Evolutionary conservation across 1,140 invertebrate species (phyloP), one percentile per base, ranked within the genome.

Genomic region (Listronotus bonariensis): DNA sequence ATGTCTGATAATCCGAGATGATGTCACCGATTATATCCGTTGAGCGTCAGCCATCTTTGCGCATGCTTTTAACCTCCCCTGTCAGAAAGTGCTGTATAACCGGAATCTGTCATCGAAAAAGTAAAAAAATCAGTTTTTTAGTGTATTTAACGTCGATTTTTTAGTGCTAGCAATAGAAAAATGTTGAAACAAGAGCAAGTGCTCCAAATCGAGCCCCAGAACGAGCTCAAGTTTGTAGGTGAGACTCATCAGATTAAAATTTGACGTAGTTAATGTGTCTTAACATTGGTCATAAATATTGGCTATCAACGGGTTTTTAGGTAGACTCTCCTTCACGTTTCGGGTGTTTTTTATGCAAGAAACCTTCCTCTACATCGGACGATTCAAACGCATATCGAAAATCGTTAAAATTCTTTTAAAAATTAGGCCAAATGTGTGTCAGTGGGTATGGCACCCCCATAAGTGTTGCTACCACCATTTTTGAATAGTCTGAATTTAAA

Each of bases 151-250:
- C 32, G 52, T 67, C 56, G 65, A 49, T 71, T 65, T 69, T 68
- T 45, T 17, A 68, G 71, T 72, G 62, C 67, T 72, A 67, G 42
- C 60, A 65, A 66, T 68, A 67, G 65, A 70, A 75, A 34, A 69
- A 76, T 76, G 75, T 70, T 72, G 46, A 77, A 77, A 59, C 75
- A 71, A 41, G 83, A 89, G 79, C 88, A 89, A 77, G 82, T 89
- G 73, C 83, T 90, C 77, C 82, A 83, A 75, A 89, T 89, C 83
- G 86, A 89, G 70, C 88, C 88, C 63, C 84, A 85, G 79, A 83
- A 84, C 77, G 88, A 90, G 78, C 81, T 90, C 52, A 87, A 86
- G 81, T 90, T 90, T 80, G 83, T 83, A 84, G 88, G 89, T 90
- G 82, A 82, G 83, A 57, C 20, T 41, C 14, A 26, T 68, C 12